Evolutionary conservation across 2,888 invertebrate genomes (phyloP).

Genomic region (Pheosia gnoma): DNA sequence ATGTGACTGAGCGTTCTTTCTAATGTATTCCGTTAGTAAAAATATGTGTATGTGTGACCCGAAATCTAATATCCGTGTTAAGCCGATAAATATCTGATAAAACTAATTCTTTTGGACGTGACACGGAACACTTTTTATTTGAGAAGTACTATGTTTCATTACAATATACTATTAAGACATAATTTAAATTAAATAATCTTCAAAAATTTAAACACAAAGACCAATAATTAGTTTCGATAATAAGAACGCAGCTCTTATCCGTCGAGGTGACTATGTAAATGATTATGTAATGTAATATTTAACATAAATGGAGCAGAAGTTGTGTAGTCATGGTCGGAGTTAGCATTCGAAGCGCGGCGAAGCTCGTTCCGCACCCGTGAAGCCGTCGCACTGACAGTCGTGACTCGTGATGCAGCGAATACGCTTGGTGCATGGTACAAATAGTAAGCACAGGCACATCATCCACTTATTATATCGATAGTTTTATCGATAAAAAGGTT

Average conservation of each 20-base stretch:
- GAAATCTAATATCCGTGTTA: constrained; percentile 37
- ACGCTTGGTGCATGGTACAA: constrained; percentile 22
- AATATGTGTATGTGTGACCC: constrained; percentile 49
- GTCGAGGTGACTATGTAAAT: constrained; percentile 76
- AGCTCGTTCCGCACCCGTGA: constrained; percentile 54
- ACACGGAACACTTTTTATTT: no score
- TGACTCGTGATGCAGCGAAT: constrained; percentile 75
- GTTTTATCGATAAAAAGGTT: no score
- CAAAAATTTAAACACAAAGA: constrained; percentile 77
- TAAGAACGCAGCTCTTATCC: constrained; percentile 67
- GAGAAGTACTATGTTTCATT: no score
- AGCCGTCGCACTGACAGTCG: constrained; percentile 59
- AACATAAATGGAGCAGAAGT: constrained; percentile 77
- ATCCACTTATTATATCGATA: constrained; percentile 8
- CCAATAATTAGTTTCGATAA: constrained; percentile 79
- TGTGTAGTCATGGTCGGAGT: constrained; percentile 73
- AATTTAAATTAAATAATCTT: background rate
- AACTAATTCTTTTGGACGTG: constrained; percentile 14
- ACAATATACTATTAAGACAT: no score
- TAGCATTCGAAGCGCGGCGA: constrained; percentile 52
- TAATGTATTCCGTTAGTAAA: constrained; percentile 64
- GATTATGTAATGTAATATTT: constrained; percentile 77
- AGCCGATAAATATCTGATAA: constrained; percentile 20
- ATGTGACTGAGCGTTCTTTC: constrained; percentile 65
- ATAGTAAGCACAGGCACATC: constrained; percentile 29